Evolutionary conservation across 1,140 invertebrate species (phyloP).

Genomic region (Pseudachorutes palmiensis): DNA sequence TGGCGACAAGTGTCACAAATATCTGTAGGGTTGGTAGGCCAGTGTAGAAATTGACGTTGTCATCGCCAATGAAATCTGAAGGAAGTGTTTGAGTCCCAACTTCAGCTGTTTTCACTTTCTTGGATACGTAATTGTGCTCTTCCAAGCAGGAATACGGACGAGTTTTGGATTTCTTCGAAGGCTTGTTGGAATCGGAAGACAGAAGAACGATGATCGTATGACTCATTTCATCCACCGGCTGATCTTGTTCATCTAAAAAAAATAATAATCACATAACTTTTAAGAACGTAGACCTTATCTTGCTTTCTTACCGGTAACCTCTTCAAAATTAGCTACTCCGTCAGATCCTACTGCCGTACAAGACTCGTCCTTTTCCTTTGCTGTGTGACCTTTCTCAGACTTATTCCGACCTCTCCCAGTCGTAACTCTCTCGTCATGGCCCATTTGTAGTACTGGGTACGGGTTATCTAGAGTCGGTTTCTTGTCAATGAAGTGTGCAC

Average conservation of each 20-base stretch:
- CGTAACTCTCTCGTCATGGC: background rate
- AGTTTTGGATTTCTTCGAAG: background rate
- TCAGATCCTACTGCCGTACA: background rate
- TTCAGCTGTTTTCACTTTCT: background rate
- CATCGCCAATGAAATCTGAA: background rate
- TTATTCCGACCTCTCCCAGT: background rate
- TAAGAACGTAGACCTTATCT: background rate
- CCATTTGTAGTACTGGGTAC: background rate
- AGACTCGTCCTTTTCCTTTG: background rate
- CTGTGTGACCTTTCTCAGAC: background rate
- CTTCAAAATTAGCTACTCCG: background rate
- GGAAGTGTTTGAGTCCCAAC: background rate
- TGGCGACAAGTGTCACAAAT: background rate
- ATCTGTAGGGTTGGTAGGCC: background rate
- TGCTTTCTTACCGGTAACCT: background rate
- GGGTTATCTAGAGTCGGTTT: background rate
- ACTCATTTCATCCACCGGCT: background rate
- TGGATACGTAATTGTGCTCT: background rate
- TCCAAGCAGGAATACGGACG: background rate
- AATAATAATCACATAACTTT: background rate
- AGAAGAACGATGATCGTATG: background rate
- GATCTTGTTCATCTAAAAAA: background rate
- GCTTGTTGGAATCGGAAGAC: background rate
- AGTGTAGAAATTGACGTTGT: background rate
- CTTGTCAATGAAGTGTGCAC: background rate